Percentiles rank a stretch among this genome's conserved stretches.
Conservation (phyloP, 2,113 vertebrate species). For the Bos indicus region DNA sequence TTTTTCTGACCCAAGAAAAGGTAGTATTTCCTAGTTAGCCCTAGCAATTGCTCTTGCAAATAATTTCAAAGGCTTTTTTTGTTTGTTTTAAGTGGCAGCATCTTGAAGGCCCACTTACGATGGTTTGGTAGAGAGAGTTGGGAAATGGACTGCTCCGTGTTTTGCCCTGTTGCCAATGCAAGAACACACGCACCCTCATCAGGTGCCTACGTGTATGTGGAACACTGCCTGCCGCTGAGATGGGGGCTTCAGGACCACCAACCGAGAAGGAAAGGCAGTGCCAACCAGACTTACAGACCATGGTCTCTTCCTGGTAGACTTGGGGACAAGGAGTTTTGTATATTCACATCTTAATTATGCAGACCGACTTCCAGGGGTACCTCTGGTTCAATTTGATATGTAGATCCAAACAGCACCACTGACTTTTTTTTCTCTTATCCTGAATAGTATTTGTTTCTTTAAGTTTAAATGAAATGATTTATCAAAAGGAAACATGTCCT, state of each 20-base stretch:
- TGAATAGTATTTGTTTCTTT: neutral
- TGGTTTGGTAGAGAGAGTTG: slow-evolving; percentile 2
- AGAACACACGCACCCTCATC: fast-evolving
- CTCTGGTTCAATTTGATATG: neutral
- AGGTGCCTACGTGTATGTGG: too few relatives aligned
- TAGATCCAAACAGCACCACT: neutral
- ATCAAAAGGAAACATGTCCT: neutral
- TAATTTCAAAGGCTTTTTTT: slow-evolving; percentile 38
- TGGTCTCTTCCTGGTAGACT: neutral
- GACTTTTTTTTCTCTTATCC: neutral
- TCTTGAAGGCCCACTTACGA: slow-evolving; percentile 48
- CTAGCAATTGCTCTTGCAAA: slow-evolving; percentile 46
- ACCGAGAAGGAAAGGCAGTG: neutral
- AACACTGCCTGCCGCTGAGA: neutral
- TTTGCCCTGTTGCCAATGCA: neutral
- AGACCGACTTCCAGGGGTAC: neutral
- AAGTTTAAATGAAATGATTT: neutral
- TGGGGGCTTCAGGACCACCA: neutral
- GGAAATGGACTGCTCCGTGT: neutral
- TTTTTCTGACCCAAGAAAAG: slow-evolving; percentile 47
- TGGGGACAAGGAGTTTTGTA: neutral
- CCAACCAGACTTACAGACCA: neutral
- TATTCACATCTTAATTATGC: neutral
- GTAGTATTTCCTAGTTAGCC: neutral
- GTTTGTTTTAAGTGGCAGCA: neutral